A percentile compares a stretch with the other conserved stretches of the same genome.
Conservation (phyloP, 2,113 vertebrate genomes). For the Anhinga anhinga region DNA sequence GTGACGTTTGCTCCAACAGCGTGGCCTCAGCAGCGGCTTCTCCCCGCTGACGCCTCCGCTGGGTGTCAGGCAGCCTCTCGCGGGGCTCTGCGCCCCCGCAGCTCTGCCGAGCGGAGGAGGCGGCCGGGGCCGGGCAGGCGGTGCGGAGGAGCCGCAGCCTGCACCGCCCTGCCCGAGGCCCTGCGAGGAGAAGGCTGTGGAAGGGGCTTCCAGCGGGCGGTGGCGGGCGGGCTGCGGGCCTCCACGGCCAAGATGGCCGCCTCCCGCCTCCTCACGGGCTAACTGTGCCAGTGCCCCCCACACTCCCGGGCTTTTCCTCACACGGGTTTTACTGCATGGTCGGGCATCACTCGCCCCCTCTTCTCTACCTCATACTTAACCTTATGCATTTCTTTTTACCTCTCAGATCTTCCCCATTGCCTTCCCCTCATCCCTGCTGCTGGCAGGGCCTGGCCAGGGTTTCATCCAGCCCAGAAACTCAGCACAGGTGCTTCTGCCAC, state of each 20-base stretch:
- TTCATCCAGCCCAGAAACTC: background rate
- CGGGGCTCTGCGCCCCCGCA: rapidly evolving
- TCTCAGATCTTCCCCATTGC: background rate
- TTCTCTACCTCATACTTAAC: background rate
- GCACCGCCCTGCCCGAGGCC: rapidly evolving
- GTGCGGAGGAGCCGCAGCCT: rapidly evolving
- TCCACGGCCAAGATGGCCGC: background rate
- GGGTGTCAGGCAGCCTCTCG: background rate
- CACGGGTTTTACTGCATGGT: rapidly evolving
- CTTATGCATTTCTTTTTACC: background rate
- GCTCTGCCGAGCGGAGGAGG: background rate
- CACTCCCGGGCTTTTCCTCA: rapidly evolving
- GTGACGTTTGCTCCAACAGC: rapidly evolving
- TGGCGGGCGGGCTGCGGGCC: rapidly evolving
- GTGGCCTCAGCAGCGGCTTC: background rate
- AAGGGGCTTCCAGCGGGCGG: background rate
- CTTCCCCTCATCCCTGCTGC: background rate
- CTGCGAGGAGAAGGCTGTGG: background rate
- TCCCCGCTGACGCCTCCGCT: background rate
- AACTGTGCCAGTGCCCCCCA: rapidly evolving
- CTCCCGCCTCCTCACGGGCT: rapidly evolving
- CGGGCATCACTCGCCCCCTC: rapidly evolving
- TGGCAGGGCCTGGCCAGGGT: background rate
- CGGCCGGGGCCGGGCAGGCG: rapidly evolving
- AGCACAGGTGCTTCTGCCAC: background rate